Percentiles rank a stretch among this genome's conserved stretches.
These are phyloP conservation scores for Hermodice carunculata DNA, from an alignment of 2,888 invertebrate species.

Conservation along the genomic window DNA sequence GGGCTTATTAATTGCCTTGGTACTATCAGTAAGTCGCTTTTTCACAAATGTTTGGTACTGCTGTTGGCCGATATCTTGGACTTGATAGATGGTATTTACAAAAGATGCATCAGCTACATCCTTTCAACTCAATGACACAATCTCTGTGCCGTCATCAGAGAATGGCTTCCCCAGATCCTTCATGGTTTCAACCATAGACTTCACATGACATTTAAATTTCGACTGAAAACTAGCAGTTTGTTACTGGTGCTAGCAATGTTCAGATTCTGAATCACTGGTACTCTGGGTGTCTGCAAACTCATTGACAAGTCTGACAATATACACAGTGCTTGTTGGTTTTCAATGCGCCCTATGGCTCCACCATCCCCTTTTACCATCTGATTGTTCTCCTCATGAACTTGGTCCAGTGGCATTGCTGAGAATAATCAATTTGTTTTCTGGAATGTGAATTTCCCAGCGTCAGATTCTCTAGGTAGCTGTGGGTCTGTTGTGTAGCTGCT, in stretches of 20 bases:
- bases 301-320: conserved; percentile 18
- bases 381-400: conserved; percentile 23
- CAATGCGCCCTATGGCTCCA: conserved; percentile 23
- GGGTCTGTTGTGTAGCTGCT: conserved; percentile 7
- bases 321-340: conserved; percentile 11
- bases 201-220: conserved; percentile 21
- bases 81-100: neutral
- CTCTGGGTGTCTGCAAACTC: conserved; percentile 20
- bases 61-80: neutral
- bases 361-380: conserved; percentile 15
- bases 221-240: conserved; percentile 20
- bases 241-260: conserved; percentile 29
- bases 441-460: conserved; percentile 11
- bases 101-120: conserved; percentile 5
- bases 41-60: neutral
- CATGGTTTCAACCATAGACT: conserved; percentile 23
- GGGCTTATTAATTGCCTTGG: neutral
- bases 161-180: conserved; percentile 26
- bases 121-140: conserved; percentile 4
- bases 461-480: conserved; percentile 11
- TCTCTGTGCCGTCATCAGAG: conserved; percentile 16
- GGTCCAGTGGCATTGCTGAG: conserved; percentile 22
- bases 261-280: too few relatives aligned
- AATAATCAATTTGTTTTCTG: conserved; percentile 12
- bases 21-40: neutral